A percentile compares a stretch with the other conserved stretches of the same genome.
Conservation (phyloP, 2,888 invertebrate genomes). For the Crocallis elinguaria region DNA sequence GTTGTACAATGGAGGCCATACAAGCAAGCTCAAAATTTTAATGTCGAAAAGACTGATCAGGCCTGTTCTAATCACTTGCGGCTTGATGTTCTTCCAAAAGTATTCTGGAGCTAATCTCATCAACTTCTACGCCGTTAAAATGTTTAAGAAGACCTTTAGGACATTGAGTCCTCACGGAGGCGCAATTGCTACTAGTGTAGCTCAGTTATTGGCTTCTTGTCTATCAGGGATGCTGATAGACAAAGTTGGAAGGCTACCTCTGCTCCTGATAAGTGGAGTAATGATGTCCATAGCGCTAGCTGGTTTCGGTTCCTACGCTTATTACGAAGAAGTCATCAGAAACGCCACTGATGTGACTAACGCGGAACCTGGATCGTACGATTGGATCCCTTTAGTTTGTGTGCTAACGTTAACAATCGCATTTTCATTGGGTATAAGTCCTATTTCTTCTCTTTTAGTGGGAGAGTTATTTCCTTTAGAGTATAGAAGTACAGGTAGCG, state of each 20-base stretch:
- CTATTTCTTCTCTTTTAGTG: constrained; percentile 89
- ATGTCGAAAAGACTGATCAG: constrained; percentile 80
- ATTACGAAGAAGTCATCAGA: constrained; percentile 88
- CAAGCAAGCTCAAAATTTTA: constrained; percentile 66
- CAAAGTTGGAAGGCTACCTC: constrained; percentile 92
- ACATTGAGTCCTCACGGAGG: constrained; percentile 92
- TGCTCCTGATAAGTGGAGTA: constrained; percentile 92
- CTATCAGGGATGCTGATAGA: constrained; percentile 93
- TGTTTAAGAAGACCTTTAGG: constrained; percentile 93
- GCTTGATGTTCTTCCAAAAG: constrained; percentile 95
- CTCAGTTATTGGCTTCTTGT: constrained; percentile 92
- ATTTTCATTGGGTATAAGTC: constrained; percentile 91
- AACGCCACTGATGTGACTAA: constrained; percentile 59
- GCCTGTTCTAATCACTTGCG: constrained; percentile 92
- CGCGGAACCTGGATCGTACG: constrained; percentile 84
- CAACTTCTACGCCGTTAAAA: constrained; percentile 93
- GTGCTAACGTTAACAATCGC: constrained; percentile 93
- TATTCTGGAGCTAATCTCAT: constrained; percentile 93
- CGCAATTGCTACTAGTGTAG: constrained; percentile 92
- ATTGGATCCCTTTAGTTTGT: constrained; percentile 94
- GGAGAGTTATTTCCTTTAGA: constrained; percentile 90
- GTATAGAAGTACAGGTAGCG: constrained; percentile 88
- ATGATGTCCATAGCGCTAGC: constrained; percentile 94
- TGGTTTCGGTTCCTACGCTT: constrained; percentile 93
- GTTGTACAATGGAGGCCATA: constrained; percentile 62